Evolutionary conservation across 2,888 invertebrate genomes (phyloP).

Genomic region (Microplitis manilae): DNA sequence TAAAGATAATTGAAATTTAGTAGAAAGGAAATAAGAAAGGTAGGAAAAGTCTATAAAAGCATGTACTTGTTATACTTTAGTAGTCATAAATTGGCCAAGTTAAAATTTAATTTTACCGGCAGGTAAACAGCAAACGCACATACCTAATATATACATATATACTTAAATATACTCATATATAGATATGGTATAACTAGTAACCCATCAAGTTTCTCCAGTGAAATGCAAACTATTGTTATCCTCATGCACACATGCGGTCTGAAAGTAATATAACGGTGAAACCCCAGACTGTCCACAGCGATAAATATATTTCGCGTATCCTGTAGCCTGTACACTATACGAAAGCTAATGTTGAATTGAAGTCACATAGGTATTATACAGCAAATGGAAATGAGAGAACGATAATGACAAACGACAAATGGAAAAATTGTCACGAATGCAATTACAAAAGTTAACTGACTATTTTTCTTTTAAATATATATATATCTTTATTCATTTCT

Average conservation of each 20-base stretch:
- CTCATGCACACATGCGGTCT: conserved; percentile 45
- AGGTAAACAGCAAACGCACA: neutral
- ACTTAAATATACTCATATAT: neutral
- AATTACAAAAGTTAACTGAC: neutral
- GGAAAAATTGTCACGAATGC: conserved; percentile 13
- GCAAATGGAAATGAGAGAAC: conserved; percentile 45
- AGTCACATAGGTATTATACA: neutral
- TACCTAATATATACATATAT: neutral
- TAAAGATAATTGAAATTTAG: neutral
- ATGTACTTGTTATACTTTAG: neutral
- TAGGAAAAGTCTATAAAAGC: neutral
- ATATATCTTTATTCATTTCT: neutral
- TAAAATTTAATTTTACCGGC: conserved; percentile 3
- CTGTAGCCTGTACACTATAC: conserved; percentile 27
- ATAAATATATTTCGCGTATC: conserved; percentile 54
- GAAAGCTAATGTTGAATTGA: neutral
- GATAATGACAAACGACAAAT: conserved; percentile 37
- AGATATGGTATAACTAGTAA: neutral
- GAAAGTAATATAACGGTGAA: conserved; percentile 59
- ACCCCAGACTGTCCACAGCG: conserved; percentile 52
- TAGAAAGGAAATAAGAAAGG: conserved; percentile 7
- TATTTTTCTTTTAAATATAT: neutral
- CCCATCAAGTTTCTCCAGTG: conserved; percentile 61
- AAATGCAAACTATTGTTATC: conserved; percentile 64
- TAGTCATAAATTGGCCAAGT: neutral